Evolutionary conservation across 2,888 invertebrate genomes (phyloP).

Genomic region (Pollenia labialis): DNA sequence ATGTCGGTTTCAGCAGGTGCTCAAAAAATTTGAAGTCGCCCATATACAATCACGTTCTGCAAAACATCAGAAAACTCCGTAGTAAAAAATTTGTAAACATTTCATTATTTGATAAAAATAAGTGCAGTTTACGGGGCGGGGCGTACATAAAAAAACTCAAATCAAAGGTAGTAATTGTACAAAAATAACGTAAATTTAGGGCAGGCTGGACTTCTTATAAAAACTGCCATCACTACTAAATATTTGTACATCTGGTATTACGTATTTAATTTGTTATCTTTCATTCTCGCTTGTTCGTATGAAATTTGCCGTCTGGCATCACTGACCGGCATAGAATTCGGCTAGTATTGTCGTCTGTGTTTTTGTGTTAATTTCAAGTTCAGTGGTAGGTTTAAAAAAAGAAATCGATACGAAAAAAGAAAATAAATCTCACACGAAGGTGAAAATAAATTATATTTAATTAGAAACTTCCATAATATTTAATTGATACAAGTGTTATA

Average conservation of each 20-base stretch:
- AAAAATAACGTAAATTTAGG: no score
- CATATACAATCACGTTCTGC: no score
- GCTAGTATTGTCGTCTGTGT: slow-evolving; percentile 48
- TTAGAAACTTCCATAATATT: slow-evolving; percentile 34
- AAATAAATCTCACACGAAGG: slow-evolving; percentile 67
- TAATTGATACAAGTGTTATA: slow-evolving; percentile 38
- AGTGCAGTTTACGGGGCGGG: no score
- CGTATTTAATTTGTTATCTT: not conserved
- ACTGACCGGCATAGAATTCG: slow-evolving; percentile 61
- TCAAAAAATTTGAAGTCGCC: no score
- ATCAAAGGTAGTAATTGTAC: no score
- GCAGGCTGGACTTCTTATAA: no score
- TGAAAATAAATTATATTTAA: slow-evolving; percentile 67
- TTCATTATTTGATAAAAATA: no score
- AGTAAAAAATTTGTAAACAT: no score
- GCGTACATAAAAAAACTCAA: no score
- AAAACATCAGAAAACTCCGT: no score
- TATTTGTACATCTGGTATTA: slow-evolving; percentile 12
- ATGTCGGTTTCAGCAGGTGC: no score
- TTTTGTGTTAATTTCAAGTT: slow-evolving; percentile 70
- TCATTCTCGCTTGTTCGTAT: slow-evolving; percentile 3
- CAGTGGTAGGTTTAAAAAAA: slow-evolving; percentile 67
- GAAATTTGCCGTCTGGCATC: slow-evolving; percentile 22
- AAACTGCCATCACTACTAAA: slow-evolving; percentile 2
- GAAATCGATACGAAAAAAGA: slow-evolving; percentile 63